Base-by-base conservation (phyloP, 2,888 invertebrate genomes). In the Nemurella pictetii region DNA sequence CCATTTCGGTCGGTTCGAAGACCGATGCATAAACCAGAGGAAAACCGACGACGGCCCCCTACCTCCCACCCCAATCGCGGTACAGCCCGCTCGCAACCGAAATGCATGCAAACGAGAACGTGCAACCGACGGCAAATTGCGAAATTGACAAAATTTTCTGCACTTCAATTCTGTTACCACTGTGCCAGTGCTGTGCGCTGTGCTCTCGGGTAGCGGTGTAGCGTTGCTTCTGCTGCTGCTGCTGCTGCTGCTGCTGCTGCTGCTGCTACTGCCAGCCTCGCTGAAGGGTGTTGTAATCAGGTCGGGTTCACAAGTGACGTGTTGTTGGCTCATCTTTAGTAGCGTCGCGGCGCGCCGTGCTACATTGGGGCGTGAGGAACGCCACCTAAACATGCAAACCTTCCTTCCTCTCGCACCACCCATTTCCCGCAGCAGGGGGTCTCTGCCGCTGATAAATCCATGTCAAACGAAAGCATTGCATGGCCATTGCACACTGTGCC, bases 311-410 rank as follows among this genome's bases (percentile, higher is more conserved):
- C 26, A 27, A 27, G 75, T 75, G 75, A 75, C 75, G 75, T 75
- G 75, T 75, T 75, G 75, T 75, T 75, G 75, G 75, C 75, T 75
- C 75, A 75, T 75, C 75, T 75, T 75, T 20, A 25, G 73, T n/a
- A 32, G 32, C 73, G 73, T 73, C 73, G 73, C 73, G 75, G 75
- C 0, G 75, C 26, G 75, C 0, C 75, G 28, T 26, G 27, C 75
- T 27, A 75, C 75, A 27, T 75, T 75, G 75, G 75, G 84, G 84
- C 84, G 84, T 84, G 84, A 84, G 77, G 74, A 84, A 84, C 84
- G 84, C 29, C 84, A 77, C 84, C 78, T 84, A 55, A 84, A 84
- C 84, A 84, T 84, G 84, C 84, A 78, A 84, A 75, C 84, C 78
- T 84, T 84, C 84, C 84, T 84, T 77, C 84, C 84, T 77, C 29